phyloP scores from a whole-genome alignment of 2,113 vertebrate genomes.

The Montifringilla adamsi region DNA sequence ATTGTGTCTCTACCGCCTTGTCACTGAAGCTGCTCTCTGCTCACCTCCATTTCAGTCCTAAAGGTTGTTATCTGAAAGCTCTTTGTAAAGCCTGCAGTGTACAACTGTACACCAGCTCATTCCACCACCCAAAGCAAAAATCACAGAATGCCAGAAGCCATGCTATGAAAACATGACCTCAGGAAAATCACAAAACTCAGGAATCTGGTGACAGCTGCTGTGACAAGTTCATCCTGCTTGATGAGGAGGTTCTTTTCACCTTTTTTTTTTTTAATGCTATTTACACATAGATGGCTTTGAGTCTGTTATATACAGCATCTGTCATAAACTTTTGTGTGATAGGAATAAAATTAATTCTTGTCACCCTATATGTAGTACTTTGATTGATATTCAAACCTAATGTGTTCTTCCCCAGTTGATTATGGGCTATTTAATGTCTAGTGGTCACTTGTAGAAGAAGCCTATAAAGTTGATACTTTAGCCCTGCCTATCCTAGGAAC shows the following conservation, averaged over 20 bases:
- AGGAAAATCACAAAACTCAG: not conserved
- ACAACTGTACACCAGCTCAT: not conserved
- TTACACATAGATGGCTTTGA: not conserved
- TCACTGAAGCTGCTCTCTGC: not conserved
- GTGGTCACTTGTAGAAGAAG: not conserved
- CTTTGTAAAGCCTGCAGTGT: not conserved
- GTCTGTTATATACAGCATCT: not conserved
- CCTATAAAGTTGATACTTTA: not conserved
- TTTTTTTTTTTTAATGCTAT: not conserved
- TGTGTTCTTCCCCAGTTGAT: not conserved
- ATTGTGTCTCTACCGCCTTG: not conserved
- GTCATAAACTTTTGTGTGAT: not conserved
- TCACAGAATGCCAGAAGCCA: not conserved
- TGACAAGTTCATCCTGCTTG: not conserved
- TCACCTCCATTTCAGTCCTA: not conserved
- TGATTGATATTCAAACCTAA: not conserved
- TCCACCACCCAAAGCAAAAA: not conserved
- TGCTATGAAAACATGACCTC: not conserved
- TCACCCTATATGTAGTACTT: not conserved
- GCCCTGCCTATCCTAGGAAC: not conserved
- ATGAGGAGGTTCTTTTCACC: not conserved
- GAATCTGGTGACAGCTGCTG: not conserved
- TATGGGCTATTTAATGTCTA: not conserved
- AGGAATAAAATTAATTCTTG: conserved; percentile 39
- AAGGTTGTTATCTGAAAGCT: not conserved